Conservation (phyloP, 2,113 vertebrate genomes). For the Poeciliopsis occidentalis region DNA sequence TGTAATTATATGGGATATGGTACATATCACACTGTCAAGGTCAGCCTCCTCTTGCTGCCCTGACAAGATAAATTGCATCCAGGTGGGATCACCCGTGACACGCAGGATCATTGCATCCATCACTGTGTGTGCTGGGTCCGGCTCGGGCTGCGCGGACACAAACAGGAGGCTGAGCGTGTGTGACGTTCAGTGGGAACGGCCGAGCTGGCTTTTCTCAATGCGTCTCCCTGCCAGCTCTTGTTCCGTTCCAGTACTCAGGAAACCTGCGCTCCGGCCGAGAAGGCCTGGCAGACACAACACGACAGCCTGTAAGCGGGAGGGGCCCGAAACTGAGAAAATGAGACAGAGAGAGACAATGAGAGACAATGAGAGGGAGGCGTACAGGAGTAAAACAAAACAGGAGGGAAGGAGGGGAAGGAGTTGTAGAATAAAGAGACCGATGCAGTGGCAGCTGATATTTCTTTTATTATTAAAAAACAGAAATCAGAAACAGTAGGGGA, state of each 20-base stretch:
- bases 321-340: conserved; percentile 40
- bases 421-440: background rate
- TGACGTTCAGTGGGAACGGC: conserved; percentile 72
- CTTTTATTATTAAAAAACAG: conserved; percentile 12
- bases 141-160: conserved; percentile 15
- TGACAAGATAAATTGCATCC: conserved; percentile 21
- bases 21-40: conserved; percentile 14
- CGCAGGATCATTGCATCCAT: conserved; percentile 39
- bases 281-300: conserved; percentile 77
- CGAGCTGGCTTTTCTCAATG: conserved; percentile 73
- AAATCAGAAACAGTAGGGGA: background rate
- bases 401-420: conserved; percentile 11
- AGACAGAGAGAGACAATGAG: conserved; percentile 1
- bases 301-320: conserved; percentile 71
- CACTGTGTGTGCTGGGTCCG: conserved; percentile 11
- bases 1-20: conserved; percentile 7
- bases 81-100: conserved; percentile 35
- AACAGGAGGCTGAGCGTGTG: conserved; percentile 36
- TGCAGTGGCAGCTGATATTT: conserved; percentile 8
- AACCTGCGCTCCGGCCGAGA: conserved; percentile 72
- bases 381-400: conserved; percentile 17
- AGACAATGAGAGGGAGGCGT: background rate
- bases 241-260: conserved; percentile 77
- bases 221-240: conserved; percentile 69
- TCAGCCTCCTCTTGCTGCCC: conserved; percentile 10